These are phyloP conservation scores for Erannis defoliaria DNA, from an alignment of 2,888 invertebrate genomes.

Conservation along the genomic window DNA sequence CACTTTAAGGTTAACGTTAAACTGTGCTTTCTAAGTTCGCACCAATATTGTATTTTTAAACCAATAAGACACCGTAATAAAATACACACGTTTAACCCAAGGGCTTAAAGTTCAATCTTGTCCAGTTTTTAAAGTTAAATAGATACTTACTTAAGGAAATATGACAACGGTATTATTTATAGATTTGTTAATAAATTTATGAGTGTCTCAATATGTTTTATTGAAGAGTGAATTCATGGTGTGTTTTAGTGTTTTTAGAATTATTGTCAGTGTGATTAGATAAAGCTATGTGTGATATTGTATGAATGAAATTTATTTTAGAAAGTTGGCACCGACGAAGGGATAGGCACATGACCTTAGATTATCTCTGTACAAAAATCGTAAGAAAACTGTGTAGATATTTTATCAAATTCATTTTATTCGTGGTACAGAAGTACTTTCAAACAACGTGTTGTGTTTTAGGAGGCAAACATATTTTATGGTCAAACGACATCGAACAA, in stretches of 20 bases:
- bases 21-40: slow-evolving; percentile 73
- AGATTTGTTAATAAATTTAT: slow-evolving; percentile 81
- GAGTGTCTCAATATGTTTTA: slow-evolving; percentile 66
- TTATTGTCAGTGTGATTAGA: slow-evolving; percentile 62
- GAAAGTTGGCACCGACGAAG: slow-evolving; percentile 49
- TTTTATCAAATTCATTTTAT: slow-evolving; percentile 19
- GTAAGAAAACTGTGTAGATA: slow-evolving; percentile 1
- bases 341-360: slow-evolving; percentile 10
- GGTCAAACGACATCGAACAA: too few relatives aligned
- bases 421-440: not conserved
- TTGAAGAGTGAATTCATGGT: slow-evolving; percentile 65
- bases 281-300: slow-evolving; percentile 56
- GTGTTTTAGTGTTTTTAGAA: slow-evolving; percentile 43
- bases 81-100: slow-evolving; percentile 30
- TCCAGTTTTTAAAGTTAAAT: slow-evolving; percentile 1
- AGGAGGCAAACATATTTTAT: too few relatives aligned
- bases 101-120: slow-evolving; percentile 44
- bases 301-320: slow-evolving; percentile 59
- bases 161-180: slow-evolving; percentile 67
- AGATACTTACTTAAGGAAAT: slow-evolving; percentile 23
- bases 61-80: slow-evolving; percentile 40
- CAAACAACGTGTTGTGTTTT: too few relatives aligned
- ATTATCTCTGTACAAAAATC: slow-evolving; percentile 16
- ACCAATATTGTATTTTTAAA: slow-evolving; percentile 62
- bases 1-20: slow-evolving; percentile 31